A percentile compares a stretch with the other conserved stretches of the same genome.
Evolutionary conservation across 2,888 invertebrate species (phyloP).

Genomic region (Lycaena phlaeas): DNA sequence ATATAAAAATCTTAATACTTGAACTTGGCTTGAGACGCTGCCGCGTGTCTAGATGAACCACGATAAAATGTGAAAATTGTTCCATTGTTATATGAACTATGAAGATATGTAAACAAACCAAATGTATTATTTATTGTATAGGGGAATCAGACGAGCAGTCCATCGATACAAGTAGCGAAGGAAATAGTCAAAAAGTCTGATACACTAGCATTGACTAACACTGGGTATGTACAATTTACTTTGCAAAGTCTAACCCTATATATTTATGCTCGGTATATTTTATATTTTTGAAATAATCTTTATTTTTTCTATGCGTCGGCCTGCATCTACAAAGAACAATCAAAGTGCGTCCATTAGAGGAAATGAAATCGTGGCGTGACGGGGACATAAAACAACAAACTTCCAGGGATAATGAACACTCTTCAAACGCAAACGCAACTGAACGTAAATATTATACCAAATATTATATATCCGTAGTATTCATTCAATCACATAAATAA

Average conservation of each 20-base stretch:
- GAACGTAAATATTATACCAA: constrained; percentile 29
- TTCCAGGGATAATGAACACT: constrained; percentile 60
- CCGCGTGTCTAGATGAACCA: too few species aligned
- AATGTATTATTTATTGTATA: too few species aligned
- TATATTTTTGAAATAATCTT: neutral
- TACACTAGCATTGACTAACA: constrained; percentile 49
- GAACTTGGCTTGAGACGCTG: too few species aligned
- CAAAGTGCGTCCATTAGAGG: constrained; percentile 85
- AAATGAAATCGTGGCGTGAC: constrained; percentile 89
- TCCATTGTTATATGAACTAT: too few species aligned
- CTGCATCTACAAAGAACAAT: constrained; percentile 84
- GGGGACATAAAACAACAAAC: constrained; percentile 72
- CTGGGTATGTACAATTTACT: too few species aligned
- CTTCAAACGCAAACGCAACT: constrained; percentile 51
- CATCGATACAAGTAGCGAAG: constrained; percentile 50
- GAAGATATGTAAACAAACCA: too few species aligned
- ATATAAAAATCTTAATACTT: too few species aligned
- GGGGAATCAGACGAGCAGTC: constrained; percentile 55
- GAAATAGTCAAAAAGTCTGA: constrained; percentile 50
- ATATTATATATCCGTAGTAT: too few species aligned
- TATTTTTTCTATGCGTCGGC: too few species aligned
- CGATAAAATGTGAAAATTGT: too few species aligned
- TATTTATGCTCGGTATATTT: neutral
- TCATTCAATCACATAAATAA: too few species aligned
- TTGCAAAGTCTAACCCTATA: too few species aligned